Evolutionary conservation across 1,140 invertebrate genomes (phyloP), one percentile per base, ranked within the genome.

Genomic region (Sarcophaga bullata): DNA sequence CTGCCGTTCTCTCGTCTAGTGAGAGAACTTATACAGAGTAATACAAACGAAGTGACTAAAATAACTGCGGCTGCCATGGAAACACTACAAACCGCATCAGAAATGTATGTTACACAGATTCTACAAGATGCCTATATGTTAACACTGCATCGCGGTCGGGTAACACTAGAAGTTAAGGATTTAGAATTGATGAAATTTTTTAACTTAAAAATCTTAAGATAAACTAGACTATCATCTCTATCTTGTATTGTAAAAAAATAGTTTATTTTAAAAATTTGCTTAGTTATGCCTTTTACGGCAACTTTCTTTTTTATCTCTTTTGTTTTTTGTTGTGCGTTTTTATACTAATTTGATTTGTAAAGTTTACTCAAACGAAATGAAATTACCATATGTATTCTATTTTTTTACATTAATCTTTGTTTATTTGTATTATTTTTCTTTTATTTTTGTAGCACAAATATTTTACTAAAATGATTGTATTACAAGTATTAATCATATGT

Each of bases 141-240:
- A 84, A 92, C 95, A 46, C 91, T 93, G 81, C 95, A 96, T 86
- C 94, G 95, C 15, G 93, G 94, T 85, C 91, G 96, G 68, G 93
- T 95, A 0, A 97, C 96, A 48, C 92, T 97, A 80, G 94, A 94
- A 92, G 92, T 93, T 48, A 93, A 93, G 82, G 95, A 97, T 89
- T 84, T 89, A 85, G 84, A 83, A 7, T 17, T 89, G 25, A n/a
- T 83, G 19, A 58, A 73, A 68, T 62, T 52, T 80, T 82, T 82
- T n/a, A 78, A 78, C 11, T 52, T 78, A 5, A 10, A 78, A 25
- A 19, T 68, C 10, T 8, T 68, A 68, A 17, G 1, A 68, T 15
- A 13, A 6, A 62, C 54, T 37, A 37, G 25, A 4, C 25, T 37
- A 37, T 37, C 25, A 37, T 37, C 25, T 37, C 25, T 37, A 37